These are phyloP conservation scores for Peromyscus eremicus DNA, from an alignment of 2,797 vertebrate genomes.

Conservation along the genomic window DNA sequence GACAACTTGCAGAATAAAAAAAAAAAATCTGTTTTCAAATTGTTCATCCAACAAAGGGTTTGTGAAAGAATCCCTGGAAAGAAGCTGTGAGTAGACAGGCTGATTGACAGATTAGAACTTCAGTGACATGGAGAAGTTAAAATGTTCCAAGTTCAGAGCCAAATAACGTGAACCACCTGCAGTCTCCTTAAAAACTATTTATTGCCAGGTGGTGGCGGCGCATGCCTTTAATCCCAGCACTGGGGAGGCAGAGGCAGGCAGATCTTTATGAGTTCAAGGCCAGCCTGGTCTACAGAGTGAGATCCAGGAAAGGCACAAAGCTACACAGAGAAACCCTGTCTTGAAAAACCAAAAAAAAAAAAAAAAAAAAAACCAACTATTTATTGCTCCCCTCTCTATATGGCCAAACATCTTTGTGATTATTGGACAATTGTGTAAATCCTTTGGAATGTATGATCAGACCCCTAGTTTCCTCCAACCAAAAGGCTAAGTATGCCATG, in stretches of 20 bases:
- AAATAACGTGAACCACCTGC: background rate
- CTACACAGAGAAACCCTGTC: no score
- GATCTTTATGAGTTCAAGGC: no score
- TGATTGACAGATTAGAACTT: background rate
- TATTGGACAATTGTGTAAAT: background rate
- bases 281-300: no score
- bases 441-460: background rate
- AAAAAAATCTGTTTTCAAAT: background rate
- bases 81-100: background rate
- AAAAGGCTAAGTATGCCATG: background rate
- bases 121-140: background rate
- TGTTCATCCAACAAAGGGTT: background rate
- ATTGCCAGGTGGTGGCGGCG: no score
- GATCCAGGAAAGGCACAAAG: no score
- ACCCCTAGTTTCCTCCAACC: background rate
- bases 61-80: background rate
- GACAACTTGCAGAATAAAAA: background rate
- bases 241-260: no score
- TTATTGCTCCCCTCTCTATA: no score
- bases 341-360: no score
- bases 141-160: background rate
- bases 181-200: background rate
- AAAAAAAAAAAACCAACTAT: no score
- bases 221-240: no score
- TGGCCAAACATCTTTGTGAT: background rate